These are phyloP conservation scores for Pelagia noctiluca DNA, from an alignment of 30 jellyfish, hydroid and myxozoan genomes.

Conservation along the genomic window DNA sequence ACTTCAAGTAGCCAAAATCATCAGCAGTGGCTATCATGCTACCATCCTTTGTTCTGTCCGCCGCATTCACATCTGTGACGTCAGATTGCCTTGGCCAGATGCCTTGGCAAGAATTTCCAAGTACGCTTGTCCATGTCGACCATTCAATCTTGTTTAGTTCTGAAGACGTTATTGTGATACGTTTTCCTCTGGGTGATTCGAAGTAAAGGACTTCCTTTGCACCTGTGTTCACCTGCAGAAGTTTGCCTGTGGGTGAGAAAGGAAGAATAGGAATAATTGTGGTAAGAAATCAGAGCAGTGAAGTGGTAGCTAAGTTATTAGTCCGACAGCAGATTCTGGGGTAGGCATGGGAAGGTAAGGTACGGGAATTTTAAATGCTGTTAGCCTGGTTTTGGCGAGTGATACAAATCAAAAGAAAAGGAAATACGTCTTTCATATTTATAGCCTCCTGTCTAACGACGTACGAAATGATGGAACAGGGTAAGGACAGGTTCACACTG, in stretches of 20 bases:
- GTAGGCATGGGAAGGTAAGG: too few species aligned
- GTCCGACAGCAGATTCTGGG: too few species aligned
- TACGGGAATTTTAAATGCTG: too few species aligned
- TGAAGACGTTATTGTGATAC: conserved; percentile 67
- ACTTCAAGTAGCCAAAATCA: conserved; percentile 92
- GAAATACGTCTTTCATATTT: too few species aligned
- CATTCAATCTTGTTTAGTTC: conserved; percentile 77
- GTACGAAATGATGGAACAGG: too few species aligned
- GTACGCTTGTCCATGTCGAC: conserved; percentile 95
- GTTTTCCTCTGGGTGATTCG: conserved; percentile 95
- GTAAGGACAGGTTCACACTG: too few species aligned
- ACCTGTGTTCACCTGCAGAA: conserved; percentile 87
- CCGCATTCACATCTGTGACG: conserved; percentile 92
- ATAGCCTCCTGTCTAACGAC: too few species aligned
- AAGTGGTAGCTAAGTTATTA: too few species aligned
- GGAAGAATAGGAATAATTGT: neutral
- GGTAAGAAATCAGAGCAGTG: neutral
- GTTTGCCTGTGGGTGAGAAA: conserved; percentile 61
- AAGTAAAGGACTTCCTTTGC: conserved; percentile 87
- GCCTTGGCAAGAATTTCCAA: conserved; percentile 90
- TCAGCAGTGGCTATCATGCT: conserved; percentile 92
- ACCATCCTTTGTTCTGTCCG: conserved; percentile 87
- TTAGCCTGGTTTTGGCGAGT: too few species aligned
- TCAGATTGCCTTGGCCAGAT: conserved; percentile 95
- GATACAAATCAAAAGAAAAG: too few species aligned